Evolutionary conservation across 2,113 vertebrate genomes (phyloP).

Genomic region (Sakesphorus luctuosus): DNA sequence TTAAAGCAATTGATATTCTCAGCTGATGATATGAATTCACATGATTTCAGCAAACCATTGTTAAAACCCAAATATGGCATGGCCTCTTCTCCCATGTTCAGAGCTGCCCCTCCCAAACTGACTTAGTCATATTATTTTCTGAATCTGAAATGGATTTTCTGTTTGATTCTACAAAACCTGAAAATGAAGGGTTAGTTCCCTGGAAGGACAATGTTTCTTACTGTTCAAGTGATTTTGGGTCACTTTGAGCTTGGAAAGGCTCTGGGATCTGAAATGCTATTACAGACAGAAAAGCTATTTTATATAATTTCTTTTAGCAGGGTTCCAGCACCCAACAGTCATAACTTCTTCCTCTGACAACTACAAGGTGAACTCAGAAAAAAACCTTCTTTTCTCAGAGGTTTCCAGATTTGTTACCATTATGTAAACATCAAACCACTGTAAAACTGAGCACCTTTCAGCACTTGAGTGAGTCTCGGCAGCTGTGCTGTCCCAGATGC

Average conservation of each 20-base stretch:
- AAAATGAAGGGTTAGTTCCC: background rate
- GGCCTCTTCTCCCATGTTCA: background rate
- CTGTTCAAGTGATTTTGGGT: background rate
- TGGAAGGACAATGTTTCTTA: rapidly evolving
- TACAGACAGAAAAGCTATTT: background rate
- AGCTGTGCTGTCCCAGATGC: background rate
- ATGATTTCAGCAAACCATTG: rapidly evolving
- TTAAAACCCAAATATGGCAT: background rate
- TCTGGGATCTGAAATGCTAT: background rate
- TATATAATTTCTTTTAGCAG: background rate
- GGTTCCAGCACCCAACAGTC: background rate
- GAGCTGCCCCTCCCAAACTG: background rate
- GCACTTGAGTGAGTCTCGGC: background rate
- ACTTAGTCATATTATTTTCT: background rate
- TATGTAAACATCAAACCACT: background rate
- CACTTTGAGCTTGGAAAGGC: background rate
- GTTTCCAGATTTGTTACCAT: background rate
- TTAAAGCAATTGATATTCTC: background rate
- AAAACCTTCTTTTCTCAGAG: background rate
- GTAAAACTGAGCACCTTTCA: background rate
- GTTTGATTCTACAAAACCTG: background rate
- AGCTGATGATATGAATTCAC: background rate
- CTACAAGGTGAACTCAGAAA: background rate
- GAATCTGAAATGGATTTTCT: background rate
- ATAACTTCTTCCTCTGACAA: rapidly evolving